Percentiles rank a stretch among this genome's conserved stretches.
phyloP scores from a whole-genome alignment of 2,797 vertebrate species.

The Poliocrania exsul region DNA sequence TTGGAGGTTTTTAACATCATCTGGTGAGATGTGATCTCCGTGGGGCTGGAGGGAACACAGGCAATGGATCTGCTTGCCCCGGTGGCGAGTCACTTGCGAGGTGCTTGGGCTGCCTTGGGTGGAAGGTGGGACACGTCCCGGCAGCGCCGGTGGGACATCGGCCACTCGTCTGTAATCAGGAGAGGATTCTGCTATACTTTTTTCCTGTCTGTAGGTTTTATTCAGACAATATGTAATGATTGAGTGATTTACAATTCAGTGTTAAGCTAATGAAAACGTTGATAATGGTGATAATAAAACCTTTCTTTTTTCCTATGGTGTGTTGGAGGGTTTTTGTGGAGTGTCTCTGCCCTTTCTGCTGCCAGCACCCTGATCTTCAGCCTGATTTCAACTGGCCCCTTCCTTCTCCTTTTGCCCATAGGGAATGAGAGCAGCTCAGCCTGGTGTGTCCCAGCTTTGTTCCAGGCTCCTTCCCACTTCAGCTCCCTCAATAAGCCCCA shows the following conservation, averaged over 20 bases:
- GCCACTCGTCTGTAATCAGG: constrained; percentile 30
- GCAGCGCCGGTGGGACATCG: background rate
- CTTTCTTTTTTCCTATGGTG: constrained; percentile 36
- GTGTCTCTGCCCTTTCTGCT: background rate
- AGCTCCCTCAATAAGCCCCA: background rate
- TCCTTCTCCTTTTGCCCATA: background rate
- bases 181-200: constrained; percentile 64
- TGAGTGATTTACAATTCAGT: constrained; percentile 74
- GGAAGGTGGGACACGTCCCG: constrained; percentile 21
- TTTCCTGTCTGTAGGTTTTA: constrained; percentile 76
- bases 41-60: background rate
- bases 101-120: constrained; percentile 66
- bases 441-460: background rate
- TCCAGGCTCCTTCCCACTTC: background rate
- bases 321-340: background rate
- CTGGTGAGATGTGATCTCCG: background rate
- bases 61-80: constrained; percentile 7
- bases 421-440: background rate
- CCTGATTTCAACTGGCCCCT: background rate
- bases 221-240: constrained; percentile 71
- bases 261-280: constrained; percentile 75
- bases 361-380: fast-evolving
- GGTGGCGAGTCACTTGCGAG: background rate
- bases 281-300: constrained; percentile 75
- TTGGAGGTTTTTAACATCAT: constrained; percentile 1